Percentiles rank a stretch among this genome's conserved stretches.
phyloP scores from a whole-genome alignment of 2,113 vertebrate genomes.

The Gymnogyps californianus region DNA sequence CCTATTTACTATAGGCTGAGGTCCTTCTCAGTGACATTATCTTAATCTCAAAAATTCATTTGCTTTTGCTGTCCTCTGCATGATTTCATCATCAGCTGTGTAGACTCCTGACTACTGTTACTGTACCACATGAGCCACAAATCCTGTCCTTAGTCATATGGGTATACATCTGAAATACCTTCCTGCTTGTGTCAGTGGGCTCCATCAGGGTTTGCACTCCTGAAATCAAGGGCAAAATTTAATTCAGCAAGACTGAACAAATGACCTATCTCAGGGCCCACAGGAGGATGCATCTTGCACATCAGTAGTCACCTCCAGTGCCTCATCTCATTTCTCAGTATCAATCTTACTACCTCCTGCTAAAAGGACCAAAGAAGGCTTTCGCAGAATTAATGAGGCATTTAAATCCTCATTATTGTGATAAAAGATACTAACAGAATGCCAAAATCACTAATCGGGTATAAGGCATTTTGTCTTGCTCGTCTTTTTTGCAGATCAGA shows the following conservation, averaged over 20 bases:
- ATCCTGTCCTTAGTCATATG: background rate
- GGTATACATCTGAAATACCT: background rate
- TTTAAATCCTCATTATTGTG: background rate
- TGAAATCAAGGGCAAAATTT: background rate
- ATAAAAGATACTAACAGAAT: background rate
- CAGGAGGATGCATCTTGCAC: background rate
- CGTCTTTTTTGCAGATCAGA: background rate
- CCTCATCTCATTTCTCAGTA: background rate
- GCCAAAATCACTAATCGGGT: background rate
- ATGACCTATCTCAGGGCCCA: background rate
- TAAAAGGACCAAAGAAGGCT: background rate
- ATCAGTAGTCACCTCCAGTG: background rate
- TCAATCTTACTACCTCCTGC: background rate
- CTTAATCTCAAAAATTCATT: background rate
- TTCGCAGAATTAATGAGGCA: background rate
- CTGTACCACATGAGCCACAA: background rate
- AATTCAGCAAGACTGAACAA: background rate
- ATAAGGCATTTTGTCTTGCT: background rate
- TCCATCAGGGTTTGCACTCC: background rate
- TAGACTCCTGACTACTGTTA: background rate
- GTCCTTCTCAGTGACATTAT: background rate
- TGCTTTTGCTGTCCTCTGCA: background rate
- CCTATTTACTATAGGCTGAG: background rate
- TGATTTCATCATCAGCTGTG: background rate
- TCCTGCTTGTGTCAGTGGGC: background rate